Base-by-base conservation (phyloP, 2,797 vertebrate species). In the Amazonetta brasiliensis region DNA sequence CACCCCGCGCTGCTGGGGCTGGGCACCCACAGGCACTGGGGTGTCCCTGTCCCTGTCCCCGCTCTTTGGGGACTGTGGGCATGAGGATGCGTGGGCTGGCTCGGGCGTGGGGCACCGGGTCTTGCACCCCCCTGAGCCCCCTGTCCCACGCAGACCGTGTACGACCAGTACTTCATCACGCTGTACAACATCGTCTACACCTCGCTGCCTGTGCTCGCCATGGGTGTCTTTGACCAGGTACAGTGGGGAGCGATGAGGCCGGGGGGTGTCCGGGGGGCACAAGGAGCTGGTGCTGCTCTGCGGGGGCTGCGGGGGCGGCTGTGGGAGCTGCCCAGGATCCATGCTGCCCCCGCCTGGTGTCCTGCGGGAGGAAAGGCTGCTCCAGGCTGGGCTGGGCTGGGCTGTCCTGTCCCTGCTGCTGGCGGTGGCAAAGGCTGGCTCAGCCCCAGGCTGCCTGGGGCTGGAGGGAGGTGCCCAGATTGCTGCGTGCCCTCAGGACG, bases 211-310 rank as follows among this genome's bases (percentile, higher is more conserved):
- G 99, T 99, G 93, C 98, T 99, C 91, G 99, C 99, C 85, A 99
- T 99, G 99, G 99, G 99, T 25, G 98, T 99, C 94, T 99, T 99
- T 44, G 99, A 99, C 96, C 99, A 99, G 99, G 99, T 99, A 95
- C 22, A 13, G 46, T 25, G 46, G 46, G 46, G 46, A 11, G 46
- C 16, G 94, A 17, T 0, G 20, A 30, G 35, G 66, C 18, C 4
- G 0, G 30, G 30, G 46, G 25, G 9, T 4, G 50, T 26, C 14
- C 23, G 54, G 56, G 22, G 20, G 33, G 14, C 6, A 0, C 3
- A 3, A 55, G 50, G 39, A 31, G 26, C 72, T 41, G 64, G n/a
- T 19, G 12, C 37, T 14, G 60, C 60, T 62, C 60, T 28, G 7
- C 26, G 9, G 37, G n/a, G 56, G n/a, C 20, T 59, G 8, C 56